A percentile compares a stretch with the other conserved stretches of the same genome.
Conservation (phyloP, 2,888 invertebrate genomes). For the Mongoloraphidia duomilia region DNA sequence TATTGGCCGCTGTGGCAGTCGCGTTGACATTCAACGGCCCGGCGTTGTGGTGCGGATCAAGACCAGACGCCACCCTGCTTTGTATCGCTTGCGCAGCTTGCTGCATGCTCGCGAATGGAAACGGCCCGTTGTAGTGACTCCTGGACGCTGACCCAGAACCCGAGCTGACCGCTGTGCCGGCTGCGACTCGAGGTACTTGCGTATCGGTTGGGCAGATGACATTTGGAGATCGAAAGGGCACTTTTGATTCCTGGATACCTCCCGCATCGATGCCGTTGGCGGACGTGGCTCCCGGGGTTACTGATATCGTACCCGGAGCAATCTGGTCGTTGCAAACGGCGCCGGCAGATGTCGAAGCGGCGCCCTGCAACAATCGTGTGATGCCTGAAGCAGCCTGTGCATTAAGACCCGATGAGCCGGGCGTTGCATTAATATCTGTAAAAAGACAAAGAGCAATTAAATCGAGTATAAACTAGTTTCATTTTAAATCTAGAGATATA, state of each 20-base stretch:
- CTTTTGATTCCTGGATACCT: conserved; percentile 21
- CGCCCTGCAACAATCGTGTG: conserved; percentile 15
- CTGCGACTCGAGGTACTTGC: conserved; percentile 29
- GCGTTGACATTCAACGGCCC: conserved; percentile 2
- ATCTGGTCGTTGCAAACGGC: conserved; percentile 11
- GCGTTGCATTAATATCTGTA: not conserved
- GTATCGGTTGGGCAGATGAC: conserved; percentile 72
- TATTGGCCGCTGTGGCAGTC: conserved; percentile 7
- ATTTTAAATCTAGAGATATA: too few relatives aligned
- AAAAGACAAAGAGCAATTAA: too few relatives aligned
- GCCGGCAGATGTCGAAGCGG: conserved; percentile 14
- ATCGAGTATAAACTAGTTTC: too few relatives aligned
- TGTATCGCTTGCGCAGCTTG: conserved; percentile 73
- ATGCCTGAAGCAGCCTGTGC: conserved; percentile 12
- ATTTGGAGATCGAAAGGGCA: conserved; percentile 55
- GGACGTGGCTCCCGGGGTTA: conserved; percentile 16
- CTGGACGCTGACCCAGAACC: conserved; percentile 31
- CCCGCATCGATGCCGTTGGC: not conserved
- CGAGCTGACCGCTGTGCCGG: conserved; percentile 16
- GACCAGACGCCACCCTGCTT: conserved; percentile 31
- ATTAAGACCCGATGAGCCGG: not conserved
- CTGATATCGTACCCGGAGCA: conserved; percentile 16
- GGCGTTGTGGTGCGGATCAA: conserved; percentile 12
- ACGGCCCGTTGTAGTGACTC: conserved; percentile 46
- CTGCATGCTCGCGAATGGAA: conserved; percentile 85